Evolutionary conservation across 2,113 vertebrate species (phyloP), one percentile per base, ranked within the genome.

Genomic region (Carettochelys insculpta): DNA sequence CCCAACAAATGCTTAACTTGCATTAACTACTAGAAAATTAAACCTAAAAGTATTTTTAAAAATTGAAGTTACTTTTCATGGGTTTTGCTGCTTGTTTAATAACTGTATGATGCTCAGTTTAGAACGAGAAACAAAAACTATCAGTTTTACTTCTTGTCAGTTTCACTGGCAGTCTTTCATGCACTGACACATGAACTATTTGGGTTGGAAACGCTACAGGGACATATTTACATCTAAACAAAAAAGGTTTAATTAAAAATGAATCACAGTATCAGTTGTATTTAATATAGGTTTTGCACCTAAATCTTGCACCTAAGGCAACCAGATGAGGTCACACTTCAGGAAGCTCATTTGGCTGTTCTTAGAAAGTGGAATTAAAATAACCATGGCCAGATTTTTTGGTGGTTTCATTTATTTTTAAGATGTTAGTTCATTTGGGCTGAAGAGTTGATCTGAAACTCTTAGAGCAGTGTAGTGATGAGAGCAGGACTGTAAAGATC

Each of bases 71-170:
- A 51, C 4, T 95, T 94, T 94, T 93, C 24, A 38, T 8, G 79
- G 17, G 92, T 88, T 83, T 4, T 86, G 73, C 41, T 89, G 58
- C 47, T 92, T 90, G 17, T 80, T 94, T 92, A 94, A 90, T 90
- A 94, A 92, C 91, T 91, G 43, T 50, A 82, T 25, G 6, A 87
- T 91, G 38, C 56, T 83, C 54, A 31, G 83, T 71, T 95, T 94
- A 89, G 92, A 78, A 58, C 90, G 85, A 80, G 48, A 94, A 95
- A 94, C 43, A 90, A 92, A 85, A 79, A 80, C 77, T 85, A 82
- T 86, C 92, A 93, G 41, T 92, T 91, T 56, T 43, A 53, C 86
- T 92, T 95, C 86, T 87, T 92, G n/a, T 83, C 93, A 90, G 61
- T 34, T 95, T 94, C 2, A 45, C 54, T 80, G 80, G 84, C 61